Evolutionary conservation across 2,113 vertebrate genomes (phyloP).

Genomic region (Neodon shergylaensis): DNA sequence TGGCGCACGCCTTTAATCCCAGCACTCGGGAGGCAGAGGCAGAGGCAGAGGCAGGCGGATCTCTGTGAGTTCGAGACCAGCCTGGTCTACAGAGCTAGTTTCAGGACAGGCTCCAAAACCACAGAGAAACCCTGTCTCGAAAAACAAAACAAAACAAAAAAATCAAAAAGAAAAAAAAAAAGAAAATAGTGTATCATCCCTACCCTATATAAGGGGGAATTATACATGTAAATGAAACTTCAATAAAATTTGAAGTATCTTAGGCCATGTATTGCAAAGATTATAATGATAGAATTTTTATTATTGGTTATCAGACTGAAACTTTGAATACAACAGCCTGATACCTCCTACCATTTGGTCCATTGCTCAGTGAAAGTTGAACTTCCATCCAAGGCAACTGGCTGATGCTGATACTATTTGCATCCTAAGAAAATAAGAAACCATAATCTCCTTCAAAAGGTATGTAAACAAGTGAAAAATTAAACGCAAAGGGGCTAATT

Average conservation of each 20-base stretch:
- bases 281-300: not conserved
- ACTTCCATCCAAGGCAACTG: not conserved
- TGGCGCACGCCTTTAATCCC: too few species aligned
- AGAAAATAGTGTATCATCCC: not conserved
- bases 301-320: constrained; percentile 32
- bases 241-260: not conserved
- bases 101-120: too few species aligned
- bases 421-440: not conserved
- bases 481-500: constrained; percentile 69
- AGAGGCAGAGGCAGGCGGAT: too few species aligned
- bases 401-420: constrained; percentile 6
- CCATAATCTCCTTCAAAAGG: constrained; percentile 68
- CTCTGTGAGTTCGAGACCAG: too few species aligned
- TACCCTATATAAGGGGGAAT: not conserved
- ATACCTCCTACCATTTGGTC: not conserved
- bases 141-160: too few species aligned
- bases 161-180: too few species aligned
- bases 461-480: constrained; percentile 48
- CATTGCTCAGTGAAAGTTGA: not conserved
- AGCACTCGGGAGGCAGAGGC: too few species aligned
- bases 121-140: too few species aligned
- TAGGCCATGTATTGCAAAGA: not conserved
- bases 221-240: not conserved
- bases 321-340: not conserved
- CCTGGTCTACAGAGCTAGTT: too few species aligned